Conservation (phyloP, 2,888 invertebrate species). For the Brachyptera risi region DNA sequence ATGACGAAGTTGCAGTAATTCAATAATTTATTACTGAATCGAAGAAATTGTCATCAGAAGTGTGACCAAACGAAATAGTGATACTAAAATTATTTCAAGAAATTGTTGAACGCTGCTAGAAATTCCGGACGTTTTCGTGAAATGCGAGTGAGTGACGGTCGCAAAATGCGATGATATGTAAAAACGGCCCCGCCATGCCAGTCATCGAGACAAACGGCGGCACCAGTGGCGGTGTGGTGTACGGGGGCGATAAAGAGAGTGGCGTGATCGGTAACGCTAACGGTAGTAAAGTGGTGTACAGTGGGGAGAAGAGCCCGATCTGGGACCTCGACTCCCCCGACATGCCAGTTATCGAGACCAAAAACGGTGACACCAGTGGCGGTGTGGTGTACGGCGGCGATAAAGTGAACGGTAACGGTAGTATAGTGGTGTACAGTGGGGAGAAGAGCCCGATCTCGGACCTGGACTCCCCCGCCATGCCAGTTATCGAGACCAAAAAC, state of each 20-base stretch:
- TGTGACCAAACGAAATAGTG: too few species aligned
- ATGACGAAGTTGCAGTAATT: too few species aligned
- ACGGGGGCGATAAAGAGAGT: slow-evolving; percentile 11
- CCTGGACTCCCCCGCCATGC: not conserved
- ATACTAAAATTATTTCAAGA: too few species aligned
- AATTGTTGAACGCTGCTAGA: too few species aligned
- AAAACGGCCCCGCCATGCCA: not conserved
- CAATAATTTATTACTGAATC: too few species aligned
- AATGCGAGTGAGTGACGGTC: not conserved
- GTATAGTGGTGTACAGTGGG: too few species aligned
- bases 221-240: not conserved
- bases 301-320: slow-evolving; percentile 8
- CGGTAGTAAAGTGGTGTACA: too few species aligned
- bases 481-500: not conserved
- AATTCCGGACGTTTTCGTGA: not conserved
- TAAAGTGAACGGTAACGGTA: too few species aligned
- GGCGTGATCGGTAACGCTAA: too few species aligned
- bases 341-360: not conserved
- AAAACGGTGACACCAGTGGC: not conserved
- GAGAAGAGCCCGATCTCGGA: slow-evolving; percentile 1
- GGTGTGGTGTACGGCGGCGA: slow-evolving; percentile 5
- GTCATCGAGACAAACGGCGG: not conserved
- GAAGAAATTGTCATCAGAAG: too few species aligned
- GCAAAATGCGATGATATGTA: not conserved
- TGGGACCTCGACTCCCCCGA: not conserved